Evolutionary conservation across 1,140 invertebrate genomes (phyloP).

Genomic region (Drosophila sp.): DNA sequence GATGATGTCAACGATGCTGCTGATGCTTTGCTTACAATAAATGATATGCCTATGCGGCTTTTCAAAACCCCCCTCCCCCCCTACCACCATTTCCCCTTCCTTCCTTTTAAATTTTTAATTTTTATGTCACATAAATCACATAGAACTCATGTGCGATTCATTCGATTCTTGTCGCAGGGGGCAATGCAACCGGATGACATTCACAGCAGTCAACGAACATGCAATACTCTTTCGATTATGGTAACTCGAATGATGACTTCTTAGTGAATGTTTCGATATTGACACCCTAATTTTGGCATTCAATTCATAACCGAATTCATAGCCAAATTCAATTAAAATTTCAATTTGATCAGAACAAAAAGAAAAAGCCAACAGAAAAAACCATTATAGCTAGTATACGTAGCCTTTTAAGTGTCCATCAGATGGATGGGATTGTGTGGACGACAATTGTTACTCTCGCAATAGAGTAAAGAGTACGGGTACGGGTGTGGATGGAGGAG

Average conservation of each 20-base stretch:
- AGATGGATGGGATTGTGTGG: conserved; percentile 26
- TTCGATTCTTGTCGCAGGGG: conserved; percentile 21
- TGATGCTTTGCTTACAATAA: conserved; percentile 50
- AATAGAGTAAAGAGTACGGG: background rate
- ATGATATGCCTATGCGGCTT: conserved; percentile 63
- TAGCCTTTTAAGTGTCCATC: conserved; percentile 53
- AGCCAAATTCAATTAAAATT: conserved; percentile 70
- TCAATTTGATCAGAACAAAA: conserved; percentile 38
- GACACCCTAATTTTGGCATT: background rate
- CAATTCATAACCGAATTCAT: background rate
- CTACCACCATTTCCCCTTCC: background rate
- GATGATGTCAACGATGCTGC: conserved; percentile 35
- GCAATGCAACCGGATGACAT: conserved; percentile 3
- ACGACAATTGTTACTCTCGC: conserved; percentile 54
- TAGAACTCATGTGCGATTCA: conserved; percentile 14
- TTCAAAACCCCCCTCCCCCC: conserved; percentile 17
- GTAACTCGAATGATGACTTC: background rate
- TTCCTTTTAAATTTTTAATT: conserved; percentile 71
- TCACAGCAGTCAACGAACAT: background rate
- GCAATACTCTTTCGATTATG: background rate
- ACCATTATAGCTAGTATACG: conserved; percentile 45
- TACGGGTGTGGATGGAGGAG: background rate
- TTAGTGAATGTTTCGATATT: background rate
- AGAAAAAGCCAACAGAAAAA: conserved; percentile 27
- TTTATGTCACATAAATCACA: conserved; percentile 44